These are phyloP conservation scores for Pinna nobilis DNA, from an alignment of 1,140 invertebrate species.

Conservation along the genomic window DNA sequence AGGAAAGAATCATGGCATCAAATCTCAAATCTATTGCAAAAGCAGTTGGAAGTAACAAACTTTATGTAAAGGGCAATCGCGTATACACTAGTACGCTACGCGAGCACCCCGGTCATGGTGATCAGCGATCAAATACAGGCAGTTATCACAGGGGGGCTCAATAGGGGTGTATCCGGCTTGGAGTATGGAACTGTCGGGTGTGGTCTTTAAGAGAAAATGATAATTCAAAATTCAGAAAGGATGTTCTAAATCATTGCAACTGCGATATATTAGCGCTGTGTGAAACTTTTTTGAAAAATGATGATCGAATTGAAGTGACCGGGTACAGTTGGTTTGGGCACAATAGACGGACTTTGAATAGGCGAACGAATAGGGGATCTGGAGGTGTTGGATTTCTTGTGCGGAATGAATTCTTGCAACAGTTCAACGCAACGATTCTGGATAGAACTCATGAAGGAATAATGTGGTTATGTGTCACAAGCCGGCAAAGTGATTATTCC, in stretches of 20 bases:
- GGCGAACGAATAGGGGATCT: background rate
- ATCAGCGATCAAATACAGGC: background rate
- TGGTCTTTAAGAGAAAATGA: constrained; percentile 3
- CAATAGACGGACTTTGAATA: constrained; percentile 15
- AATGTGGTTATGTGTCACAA: constrained; percentile 26
- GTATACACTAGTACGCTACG: background rate
- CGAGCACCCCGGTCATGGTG: background rate
- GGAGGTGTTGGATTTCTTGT: constrained; percentile 28
- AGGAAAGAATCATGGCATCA: background rate
- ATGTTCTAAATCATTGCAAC: background rate
- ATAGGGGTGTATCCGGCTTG: constrained; percentile 12
- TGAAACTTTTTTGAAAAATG: constrained; percentile 28
- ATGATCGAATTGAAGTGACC: background rate
- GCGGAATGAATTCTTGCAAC: constrained; percentile 1
- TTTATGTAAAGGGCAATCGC: background rate
- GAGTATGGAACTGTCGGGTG: constrained; percentile 17
- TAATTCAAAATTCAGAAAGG: background rate
- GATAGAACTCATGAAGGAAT: constrained; percentile 23
- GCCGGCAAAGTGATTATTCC: background rate
- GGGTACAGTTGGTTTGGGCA: constrained; percentile 25
- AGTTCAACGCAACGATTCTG: constrained; percentile 12
- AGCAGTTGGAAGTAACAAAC: constrained; percentile 4
- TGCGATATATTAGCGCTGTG: constrained; percentile 28
- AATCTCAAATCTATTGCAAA: background rate
- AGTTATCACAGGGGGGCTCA: background rate